Percentiles rank a stretch among this genome's conserved stretches.
Conservation (phyloP, 2,888 invertebrate species). For the Erannis defoliaria region DNA sequence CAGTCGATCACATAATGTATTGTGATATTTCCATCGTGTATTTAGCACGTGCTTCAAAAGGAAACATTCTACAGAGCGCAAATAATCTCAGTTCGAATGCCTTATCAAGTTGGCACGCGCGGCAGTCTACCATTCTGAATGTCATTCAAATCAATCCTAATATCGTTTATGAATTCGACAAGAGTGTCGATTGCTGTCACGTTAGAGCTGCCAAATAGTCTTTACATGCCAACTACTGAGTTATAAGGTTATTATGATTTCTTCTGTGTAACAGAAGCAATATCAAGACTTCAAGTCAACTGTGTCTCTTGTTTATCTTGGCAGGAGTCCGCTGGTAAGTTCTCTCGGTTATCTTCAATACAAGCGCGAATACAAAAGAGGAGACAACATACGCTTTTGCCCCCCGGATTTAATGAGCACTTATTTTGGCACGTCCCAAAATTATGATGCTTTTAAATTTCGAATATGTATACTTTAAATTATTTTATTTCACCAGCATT, state of each 20-base stretch:
- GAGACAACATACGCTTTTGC: too few relatives aligned
- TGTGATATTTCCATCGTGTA: not conserved
- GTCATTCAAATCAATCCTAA: constrained; percentile 32
- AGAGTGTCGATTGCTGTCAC: constrained; percentile 18
- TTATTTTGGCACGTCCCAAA: too few relatives aligned
- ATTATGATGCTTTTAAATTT: too few relatives aligned
- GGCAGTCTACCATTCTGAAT: constrained; percentile 8
- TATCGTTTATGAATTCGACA: constrained; percentile 22
- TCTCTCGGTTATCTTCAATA: not conserved
- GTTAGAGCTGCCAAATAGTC: constrained; percentile 25
- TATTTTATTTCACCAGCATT: too few relatives aligned
- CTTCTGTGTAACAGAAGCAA: not conserved
- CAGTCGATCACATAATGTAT: too few relatives aligned
- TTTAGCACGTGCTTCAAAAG: constrained; percentile 9
- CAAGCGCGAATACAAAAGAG: too few relatives aligned
- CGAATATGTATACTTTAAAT: too few relatives aligned
- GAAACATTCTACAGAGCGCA: constrained; percentile 5
- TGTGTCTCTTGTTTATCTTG: not conserved
- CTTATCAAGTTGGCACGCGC: constrained; percentile 19
- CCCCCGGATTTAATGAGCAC: too few relatives aligned
- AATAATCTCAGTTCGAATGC: constrained; percentile 3
- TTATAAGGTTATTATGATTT: constrained; percentile 12
- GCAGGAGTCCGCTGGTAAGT: not conserved
- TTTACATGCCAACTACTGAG: constrained; percentile 12
- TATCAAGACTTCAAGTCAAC: not conserved